Base-by-base conservation (phyloP, 1,140 invertebrate genomes). In the Diabrotica virgifera region DNA sequence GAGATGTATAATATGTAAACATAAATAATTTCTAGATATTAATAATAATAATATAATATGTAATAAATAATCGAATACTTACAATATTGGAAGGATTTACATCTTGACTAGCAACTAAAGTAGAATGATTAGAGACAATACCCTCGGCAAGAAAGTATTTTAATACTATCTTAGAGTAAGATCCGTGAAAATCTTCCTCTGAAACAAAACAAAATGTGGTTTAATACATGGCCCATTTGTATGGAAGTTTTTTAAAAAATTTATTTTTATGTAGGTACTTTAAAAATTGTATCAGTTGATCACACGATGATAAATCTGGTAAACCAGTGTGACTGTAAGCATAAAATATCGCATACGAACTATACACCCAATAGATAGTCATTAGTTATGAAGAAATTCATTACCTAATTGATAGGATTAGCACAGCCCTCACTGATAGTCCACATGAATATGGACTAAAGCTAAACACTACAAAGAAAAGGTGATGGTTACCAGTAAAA, bases 81-180 rank as follows among this genome's bases (percentile, higher is more conserved):
- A 89, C 80, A 63, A 93, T 79, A 68, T 86, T 79, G 10, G 83
- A 74, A 12, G 90, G 86, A 76, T 87, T 81, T 61, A 84, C 78
- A 81, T 93, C 88, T 73, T 89, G 83, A 72, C 89, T 90, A 59
- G 87, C 88, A 63, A 94, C 74, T 68, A 91, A 84, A 40, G 91
- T 69, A 54, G 84, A 80, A 79, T 95, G 92, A 35, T 85, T 83
- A 65, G 84, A 87, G 11, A 87, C 84, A 38, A 92, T 78, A 46
- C 91, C 91, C 82, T 95, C 93, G 36, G 92, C 89, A 68, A 93
- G 77, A 70, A 91, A 95, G 78, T 93, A 94, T 76, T 92, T 93
- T 11, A 87, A 78, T 65, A 94, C 78, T 36, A 91, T 80, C 80
- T 89, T 87, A 36, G 89, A 86, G 77, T 93, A 91, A 52, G 81